A percentile compares a stretch with the other conserved stretches of the same genome.
These are phyloP conservation scores for Yasuhikotakia modesta DNA, from an alignment of 2,797 vertebrate species.

Conservation along the genomic window DNA sequence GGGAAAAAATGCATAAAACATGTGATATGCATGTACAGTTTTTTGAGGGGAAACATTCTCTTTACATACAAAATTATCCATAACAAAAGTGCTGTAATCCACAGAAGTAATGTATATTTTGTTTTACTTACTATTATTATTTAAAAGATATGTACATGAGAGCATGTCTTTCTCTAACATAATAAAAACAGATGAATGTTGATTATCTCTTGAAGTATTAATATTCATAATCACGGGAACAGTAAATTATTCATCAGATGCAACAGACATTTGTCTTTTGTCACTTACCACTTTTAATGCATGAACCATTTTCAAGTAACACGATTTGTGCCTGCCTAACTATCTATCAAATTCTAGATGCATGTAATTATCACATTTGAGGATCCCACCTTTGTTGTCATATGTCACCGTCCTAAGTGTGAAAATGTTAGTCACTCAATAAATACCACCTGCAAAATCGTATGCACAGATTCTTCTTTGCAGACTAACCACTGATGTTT, in stretches of 20 bases:
- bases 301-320: not conserved
- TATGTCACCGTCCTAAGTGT: conserved; percentile 17
- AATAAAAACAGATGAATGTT: not conserved
- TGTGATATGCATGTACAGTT: too few species aligned
- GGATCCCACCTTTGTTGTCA: conserved; percentile 28
- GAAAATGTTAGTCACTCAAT: conserved; percentile 41
- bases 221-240: not conserved
- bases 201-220: not conserved
- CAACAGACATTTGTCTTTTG: not conserved
- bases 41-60: too few species aligned
- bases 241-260: not conserved
- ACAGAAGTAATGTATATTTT: too few species aligned
- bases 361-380: conserved; percentile 42
- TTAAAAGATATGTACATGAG: too few species aligned
- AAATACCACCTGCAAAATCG: conserved; percentile 13
- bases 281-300: not conserved
- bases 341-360: conserved; percentile 8
- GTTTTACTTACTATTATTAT: too few species aligned
- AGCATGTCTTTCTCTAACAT: conserved; percentile 63
- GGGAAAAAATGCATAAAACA: too few species aligned
- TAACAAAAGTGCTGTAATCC: too few species aligned
- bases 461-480: not conserved
- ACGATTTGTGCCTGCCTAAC: not conserved
- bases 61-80: too few species aligned
- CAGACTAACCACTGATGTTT: not conserved